Conservation (phyloP, 2,888 invertebrate species). For the Neoaliturus tenellus region DNA sequence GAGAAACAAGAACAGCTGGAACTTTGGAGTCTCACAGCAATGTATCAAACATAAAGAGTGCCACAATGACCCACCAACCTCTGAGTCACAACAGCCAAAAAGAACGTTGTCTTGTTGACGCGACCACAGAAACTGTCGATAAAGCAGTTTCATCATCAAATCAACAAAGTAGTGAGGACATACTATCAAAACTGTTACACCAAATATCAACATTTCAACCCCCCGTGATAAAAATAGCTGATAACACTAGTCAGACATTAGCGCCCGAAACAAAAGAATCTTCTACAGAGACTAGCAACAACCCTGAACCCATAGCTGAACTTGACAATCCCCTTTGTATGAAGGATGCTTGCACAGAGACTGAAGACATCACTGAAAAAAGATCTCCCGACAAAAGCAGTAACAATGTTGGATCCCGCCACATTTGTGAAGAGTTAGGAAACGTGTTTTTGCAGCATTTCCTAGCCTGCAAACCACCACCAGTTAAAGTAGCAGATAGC, state of each 20-base stretch:
- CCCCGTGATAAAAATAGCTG: constrained; percentile 10
- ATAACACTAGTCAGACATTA: constrained; percentile 24
- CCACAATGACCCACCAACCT: not conserved
- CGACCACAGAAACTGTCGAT: not conserved
- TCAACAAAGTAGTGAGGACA: constrained; percentile 9
- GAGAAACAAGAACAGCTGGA: constrained; percentile 1
- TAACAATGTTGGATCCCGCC: not conserved
- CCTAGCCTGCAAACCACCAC: constrained; percentile 18
- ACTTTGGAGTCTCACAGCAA: not conserved
- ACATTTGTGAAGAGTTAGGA: constrained; percentile 27
- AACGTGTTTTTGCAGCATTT: constrained; percentile 31
- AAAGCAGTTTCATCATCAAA: not conserved
- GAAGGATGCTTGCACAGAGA: constrained; percentile 21
- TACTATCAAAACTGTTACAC: constrained; percentile 19
- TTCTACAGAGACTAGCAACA: constrained; percentile 30
- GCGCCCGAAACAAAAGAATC: constrained; percentile 33
- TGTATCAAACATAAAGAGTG: not conserved
- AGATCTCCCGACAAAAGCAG: not conserved
- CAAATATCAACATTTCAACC: constrained; percentile 32
- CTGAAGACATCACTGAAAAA: constrained; percentile 12
- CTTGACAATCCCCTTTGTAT: not conserved
- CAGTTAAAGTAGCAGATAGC: constrained; percentile 1
- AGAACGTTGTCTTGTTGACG: not conserved
- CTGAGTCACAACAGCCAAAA: not conserved
- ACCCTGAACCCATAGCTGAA: not conserved